Evolutionary conservation across 2,888 invertebrate genomes (phyloP).

Genomic region (Cephus pulcher): DNA sequence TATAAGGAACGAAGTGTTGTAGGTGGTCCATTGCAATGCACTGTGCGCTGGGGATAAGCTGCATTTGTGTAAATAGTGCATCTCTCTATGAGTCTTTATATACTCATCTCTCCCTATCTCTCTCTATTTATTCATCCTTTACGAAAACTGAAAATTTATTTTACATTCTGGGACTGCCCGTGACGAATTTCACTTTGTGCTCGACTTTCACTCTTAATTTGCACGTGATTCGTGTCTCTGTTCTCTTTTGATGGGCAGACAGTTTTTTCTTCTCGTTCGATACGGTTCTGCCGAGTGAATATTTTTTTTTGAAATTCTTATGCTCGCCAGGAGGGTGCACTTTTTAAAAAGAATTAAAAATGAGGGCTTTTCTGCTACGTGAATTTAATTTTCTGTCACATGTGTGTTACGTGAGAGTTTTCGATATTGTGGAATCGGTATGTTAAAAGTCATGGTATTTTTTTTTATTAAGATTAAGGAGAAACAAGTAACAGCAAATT

Average conservation of each 20-base stretch:
- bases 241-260: neutral
- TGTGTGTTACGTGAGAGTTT: neutral
- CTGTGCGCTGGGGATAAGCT: neutral
- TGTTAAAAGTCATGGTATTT: neutral
- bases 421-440: neutral
- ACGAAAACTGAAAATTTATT: neutral
- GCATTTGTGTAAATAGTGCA: conserved; percentile 7
- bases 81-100: neutral
- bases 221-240: neutral
- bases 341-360: neutral
- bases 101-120: too few relatives aligned
- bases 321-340: neutral
- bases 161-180: neutral
- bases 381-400: neutral
- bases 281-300: neutral
- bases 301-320: neutral
- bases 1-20: conserved; percentile 12
- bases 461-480: too few relatives aligned
- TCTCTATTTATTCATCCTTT: neutral
- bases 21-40: neutral
- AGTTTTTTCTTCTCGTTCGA: neutral
- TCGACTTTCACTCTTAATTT: neutral
- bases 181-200: neutral
- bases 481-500: too few relatives aligned
- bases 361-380: neutral